Evolutionary conservation across 2,797 vertebrate species (phyloP).

Genomic region (Xenentodon cancila): DNA sequence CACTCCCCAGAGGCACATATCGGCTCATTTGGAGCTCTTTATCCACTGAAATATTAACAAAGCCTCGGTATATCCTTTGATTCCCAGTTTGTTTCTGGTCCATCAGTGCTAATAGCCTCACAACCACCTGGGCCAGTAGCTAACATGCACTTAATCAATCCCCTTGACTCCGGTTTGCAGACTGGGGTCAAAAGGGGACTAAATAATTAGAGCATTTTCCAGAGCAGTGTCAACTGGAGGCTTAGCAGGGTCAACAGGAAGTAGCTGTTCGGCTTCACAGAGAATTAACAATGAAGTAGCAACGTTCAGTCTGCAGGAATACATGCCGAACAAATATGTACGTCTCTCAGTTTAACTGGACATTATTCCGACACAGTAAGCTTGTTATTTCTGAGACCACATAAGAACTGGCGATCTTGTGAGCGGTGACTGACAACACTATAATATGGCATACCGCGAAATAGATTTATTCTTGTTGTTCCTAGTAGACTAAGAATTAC

Average conservation of each 20-base stretch:
- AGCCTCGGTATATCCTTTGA: conserved; percentile 42
- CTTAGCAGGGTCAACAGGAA: conserved; percentile 45
- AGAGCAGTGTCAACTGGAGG: conserved; percentile 36
- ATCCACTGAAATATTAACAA: conserved; percentile 21
- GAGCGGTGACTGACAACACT: neutral
- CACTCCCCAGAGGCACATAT: neutral
- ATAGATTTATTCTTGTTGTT: too few species aligned
- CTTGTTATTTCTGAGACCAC: neutral
- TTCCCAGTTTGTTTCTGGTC: conserved; percentile 27
- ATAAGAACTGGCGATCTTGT: neutral
- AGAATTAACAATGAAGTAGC: conserved; percentile 51
- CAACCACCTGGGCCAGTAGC: conserved; percentile 44
- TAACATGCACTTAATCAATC: conserved; percentile 68
- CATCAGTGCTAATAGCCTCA: conserved; percentile 62
- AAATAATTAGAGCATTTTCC: conserved; percentile 63
- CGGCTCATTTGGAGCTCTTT: conserved; percentile 15
- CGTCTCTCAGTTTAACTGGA: conserved; percentile 19
- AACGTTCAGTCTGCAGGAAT: conserved; percentile 15
- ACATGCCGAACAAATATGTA: conserved; percentile 1
- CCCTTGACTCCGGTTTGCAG: conserved; percentile 67
- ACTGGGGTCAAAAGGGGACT: conserved; percentile 62
- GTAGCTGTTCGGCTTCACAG: conserved; percentile 37
- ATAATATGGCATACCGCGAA: too few species aligned
- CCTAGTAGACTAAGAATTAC: too few species aligned
- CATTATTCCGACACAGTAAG: too few species aligned